Evolutionary conservation across 2,113 vertebrate genomes (phyloP), one percentile per base, ranked within the genome.

Genomic region (Trogon melanurus): DNA sequence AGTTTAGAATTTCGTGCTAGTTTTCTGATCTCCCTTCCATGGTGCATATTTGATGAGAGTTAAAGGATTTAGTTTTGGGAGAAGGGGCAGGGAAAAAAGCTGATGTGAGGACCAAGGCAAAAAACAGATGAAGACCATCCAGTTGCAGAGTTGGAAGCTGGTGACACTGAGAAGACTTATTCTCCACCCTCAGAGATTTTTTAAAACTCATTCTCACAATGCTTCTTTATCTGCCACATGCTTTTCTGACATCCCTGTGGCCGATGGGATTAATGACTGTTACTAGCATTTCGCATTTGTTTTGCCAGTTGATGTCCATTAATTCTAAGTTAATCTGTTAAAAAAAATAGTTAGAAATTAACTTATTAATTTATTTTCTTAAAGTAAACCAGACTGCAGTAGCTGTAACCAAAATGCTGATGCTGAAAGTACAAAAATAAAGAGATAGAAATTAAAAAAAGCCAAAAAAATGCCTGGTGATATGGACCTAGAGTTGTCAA

Each of bases 161-260:
- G 10, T 2, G 4, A 76, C 41, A 50, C 6, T 36, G 15, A 38
- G 10, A 5, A 71, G 11, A 67, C 72, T 85, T 79, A 9, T 65
- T 60, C 11, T 41, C 13, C 18, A 56, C 2, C 17, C 11, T 12
- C 21, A 60, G 16, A 69, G 10, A 61, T 72, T 69, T 74, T 45
- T 64, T n/a, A 60, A 89, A 85, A 60, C 18, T 67, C 2, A 32
- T 78, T 91, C 66, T 85, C 19, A 53, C 11, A 72, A 45, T 13
- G 16, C 7, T 48, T 1, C 30, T 64, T 69, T 73, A 29, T 26
- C 27, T 83, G 13, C 3, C 0, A 0, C 2, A 9, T n/a, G 16
- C 2, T 82, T 94, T 94, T 74, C 44, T 75, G 71, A 44, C 23
- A 48, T 67, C 14, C 9, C 11, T 32, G 12, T 18, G 17, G 7